Base-by-base conservation (phyloP, 2,888 invertebrate genomes). In the Noctua comes region DNA sequence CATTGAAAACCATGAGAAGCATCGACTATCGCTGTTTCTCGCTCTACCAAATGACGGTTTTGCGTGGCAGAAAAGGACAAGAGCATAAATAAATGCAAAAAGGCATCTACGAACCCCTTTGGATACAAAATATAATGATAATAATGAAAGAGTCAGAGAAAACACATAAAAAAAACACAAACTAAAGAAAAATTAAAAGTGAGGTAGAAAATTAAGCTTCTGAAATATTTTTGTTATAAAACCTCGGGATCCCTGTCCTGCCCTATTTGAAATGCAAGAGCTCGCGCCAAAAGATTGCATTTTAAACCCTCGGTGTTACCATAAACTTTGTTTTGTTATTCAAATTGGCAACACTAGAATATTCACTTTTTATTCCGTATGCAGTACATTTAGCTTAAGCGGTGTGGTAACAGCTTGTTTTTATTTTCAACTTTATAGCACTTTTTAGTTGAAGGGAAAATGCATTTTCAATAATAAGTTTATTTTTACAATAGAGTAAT, bases 311-410 rank as follows among this genome's bases (percentile, higher is more conserved):
- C 66, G 24, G 75, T 79, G 85, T 64, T 71, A 70, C 74, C 40
- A 76, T 59, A 48, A 76, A 83, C 72, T 59, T 73, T 59, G 73
- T 83, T 81, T 85, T 85, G 81, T 76, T 77, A 85, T 81, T 80
- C 83, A 85, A 85, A 86, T 85, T 80, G 48, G 83, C 64, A 79
- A 65, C 71, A 85, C 66, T 70, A 18, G 76, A 79, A 75, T 75
- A 84, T 82, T 82, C 69, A 69, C 65, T 31, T 64, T 65, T 82
- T 54, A 40, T 66, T 36, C 21, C n/a, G 21, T 68, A 59, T 65
- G 24, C 46, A 64, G 13, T 68, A 57, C n/a, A 70, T 36, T 40
- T 31, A n/a, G 62, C n/a, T 18, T 54, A 54, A 77, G 21, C 51
- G 5, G 31, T 48, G 27, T 62, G n/a, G 16, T 21, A n/a, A 69